A percentile compares a stretch with the other conserved stretches of the same genome.
Conservation (phyloP, 1,140 invertebrate species). For the Drosophila dunni region DNA sequence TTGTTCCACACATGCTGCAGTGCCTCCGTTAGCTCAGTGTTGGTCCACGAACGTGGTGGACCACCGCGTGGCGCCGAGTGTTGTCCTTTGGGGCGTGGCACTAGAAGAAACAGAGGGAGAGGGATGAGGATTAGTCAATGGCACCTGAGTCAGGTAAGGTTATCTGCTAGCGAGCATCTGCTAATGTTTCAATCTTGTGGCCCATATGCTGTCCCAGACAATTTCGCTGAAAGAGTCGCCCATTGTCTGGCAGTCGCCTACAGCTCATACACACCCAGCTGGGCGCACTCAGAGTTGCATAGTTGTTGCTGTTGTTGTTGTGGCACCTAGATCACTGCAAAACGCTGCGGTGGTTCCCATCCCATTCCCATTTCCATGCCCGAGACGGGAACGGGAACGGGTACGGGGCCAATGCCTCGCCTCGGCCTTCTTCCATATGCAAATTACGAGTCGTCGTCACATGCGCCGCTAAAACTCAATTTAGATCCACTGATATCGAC, state of each 20-base stretch:
- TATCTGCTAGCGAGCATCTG: slow-evolving; percentile 67
- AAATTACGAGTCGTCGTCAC: slow-evolving; percentile 78
- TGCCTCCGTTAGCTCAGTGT: slow-evolving; percentile 94
- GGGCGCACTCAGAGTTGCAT: slow-evolving; percentile 15
- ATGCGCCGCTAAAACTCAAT: slow-evolving; percentile 82
- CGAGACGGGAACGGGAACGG: not conserved
- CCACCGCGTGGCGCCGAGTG: slow-evolving; percentile 94
- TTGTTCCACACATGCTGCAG: slow-evolving; percentile 96
- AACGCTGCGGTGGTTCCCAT: slow-evolving; percentile 75
- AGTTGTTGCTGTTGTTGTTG: slow-evolving; percentile 38
- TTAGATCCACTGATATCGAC: slow-evolving; percentile 75
- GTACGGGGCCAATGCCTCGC: slow-evolving; percentile 23
- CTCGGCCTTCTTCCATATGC: slow-evolving; percentile 71
- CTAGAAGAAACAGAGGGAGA: slow-evolving; percentile 61
- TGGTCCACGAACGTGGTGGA: slow-evolving; percentile 95
- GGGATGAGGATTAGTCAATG: slow-evolving; percentile 27
- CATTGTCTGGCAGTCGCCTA: slow-evolving; percentile 68
- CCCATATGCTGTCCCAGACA: slow-evolving; percentile 67
- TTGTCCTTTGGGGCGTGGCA: slow-evolving; percentile 92
- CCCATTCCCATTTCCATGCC: slow-evolving; percentile 11
- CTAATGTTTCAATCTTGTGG: slow-evolving; percentile 83
- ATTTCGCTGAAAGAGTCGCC: slow-evolving; percentile 64
- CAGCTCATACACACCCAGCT: slow-evolving; percentile 71
- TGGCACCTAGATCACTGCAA: slow-evolving; percentile 52
- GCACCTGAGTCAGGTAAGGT: slow-evolving; percentile 38